phyloP scores from a whole-genome alignment of 2,797 vertebrate genomes.

The Myotis findleyi region DNA sequence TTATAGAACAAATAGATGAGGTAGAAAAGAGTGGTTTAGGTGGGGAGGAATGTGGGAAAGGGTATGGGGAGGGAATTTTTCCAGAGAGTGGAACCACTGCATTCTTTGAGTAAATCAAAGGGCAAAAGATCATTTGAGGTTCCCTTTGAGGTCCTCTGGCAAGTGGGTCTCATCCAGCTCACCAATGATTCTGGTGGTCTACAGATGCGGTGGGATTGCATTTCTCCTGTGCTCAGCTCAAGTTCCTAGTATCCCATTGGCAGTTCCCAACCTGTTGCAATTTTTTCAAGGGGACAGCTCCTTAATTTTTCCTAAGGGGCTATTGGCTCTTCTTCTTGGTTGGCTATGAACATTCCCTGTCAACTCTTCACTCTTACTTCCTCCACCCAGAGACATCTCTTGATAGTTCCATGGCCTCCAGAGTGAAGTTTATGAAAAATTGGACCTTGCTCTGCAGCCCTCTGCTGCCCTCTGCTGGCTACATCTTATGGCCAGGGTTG shows the following conservation, averaged over 20 bases:
- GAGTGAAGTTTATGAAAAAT: neutral
- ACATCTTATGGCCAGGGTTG: neutral
- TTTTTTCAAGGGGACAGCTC: neutral
- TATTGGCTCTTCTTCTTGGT: neutral
- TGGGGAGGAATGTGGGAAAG: neutral
- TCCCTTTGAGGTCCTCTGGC: neutral
- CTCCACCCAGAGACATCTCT: neutral
- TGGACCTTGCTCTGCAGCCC: neutral
- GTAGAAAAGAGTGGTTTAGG: neutral
- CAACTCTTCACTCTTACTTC: neutral
- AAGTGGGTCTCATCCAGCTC: neutral
- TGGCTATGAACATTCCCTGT: neutral
- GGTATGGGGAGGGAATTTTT: neutral
- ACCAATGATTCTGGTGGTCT: neutral
- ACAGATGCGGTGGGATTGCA: neutral
- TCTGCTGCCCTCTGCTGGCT: conserved; percentile 71
- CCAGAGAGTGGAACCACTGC: neutral
- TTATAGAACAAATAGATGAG: neutral
- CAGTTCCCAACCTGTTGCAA: neutral
- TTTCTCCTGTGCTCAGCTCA: neutral
- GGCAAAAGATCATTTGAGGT: neutral
- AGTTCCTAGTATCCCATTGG: neutral
- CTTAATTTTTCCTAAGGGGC: neutral
- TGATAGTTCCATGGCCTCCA: neutral
- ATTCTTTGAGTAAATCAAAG: neutral